A percentile compares a stretch with the other conserved stretches of the same genome.
Conservation (phyloP, 2,888 invertebrate species). For the Gari tellinella region DNA sequence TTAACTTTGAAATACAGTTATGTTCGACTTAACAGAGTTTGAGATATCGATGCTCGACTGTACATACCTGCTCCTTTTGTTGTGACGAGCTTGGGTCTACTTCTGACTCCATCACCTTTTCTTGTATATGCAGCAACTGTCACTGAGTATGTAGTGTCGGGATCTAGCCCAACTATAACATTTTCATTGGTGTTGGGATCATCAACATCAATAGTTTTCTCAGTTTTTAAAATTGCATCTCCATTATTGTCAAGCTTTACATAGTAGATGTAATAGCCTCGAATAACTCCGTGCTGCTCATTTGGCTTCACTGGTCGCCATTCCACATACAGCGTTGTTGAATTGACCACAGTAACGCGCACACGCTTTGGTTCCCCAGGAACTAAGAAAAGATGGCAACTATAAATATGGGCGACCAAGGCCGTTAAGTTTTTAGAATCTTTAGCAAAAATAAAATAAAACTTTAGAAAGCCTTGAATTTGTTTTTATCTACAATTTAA, state of each 20-base stretch:
- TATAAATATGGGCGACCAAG: no score
- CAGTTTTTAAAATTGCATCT: slow-evolving; percentile 62
- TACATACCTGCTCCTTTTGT: slow-evolving; percentile 86
- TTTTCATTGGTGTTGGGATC: slow-evolving; percentile 90
- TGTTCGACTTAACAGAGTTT: no score
- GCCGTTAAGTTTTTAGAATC: no score
- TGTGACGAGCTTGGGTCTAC: slow-evolving; percentile 92
- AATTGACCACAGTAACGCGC: slow-evolving; percentile 94
- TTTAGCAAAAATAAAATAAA: no score
- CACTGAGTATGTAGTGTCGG: slow-evolving; percentile 94
- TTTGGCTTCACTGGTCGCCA: slow-evolving; percentile 97
- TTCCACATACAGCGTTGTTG: slow-evolving; percentile 96
- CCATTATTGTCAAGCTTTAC: slow-evolving; percentile 71
- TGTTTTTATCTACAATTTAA: no score
- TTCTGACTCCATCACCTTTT: slow-evolving; percentile 98
- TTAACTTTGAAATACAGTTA: no score
- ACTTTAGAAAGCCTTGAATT: no score
- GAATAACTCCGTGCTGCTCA: slow-evolving; percentile 97
- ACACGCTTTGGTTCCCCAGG: slow-evolving; percentile 98
- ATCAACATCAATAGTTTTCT: slow-evolving; percentile 91
- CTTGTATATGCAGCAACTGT: slow-evolving; percentile 98
- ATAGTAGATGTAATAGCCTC: slow-evolving; percentile 94
- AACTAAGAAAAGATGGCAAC: slow-evolving; percentile 87
- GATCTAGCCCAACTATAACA: slow-evolving; percentile 95
- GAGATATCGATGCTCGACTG: no score